Evolutionary conservation across 2,888 invertebrate genomes (phyloP), one percentile per base, ranked within the genome.

Genomic region (Hydraecia micacea): DNA sequence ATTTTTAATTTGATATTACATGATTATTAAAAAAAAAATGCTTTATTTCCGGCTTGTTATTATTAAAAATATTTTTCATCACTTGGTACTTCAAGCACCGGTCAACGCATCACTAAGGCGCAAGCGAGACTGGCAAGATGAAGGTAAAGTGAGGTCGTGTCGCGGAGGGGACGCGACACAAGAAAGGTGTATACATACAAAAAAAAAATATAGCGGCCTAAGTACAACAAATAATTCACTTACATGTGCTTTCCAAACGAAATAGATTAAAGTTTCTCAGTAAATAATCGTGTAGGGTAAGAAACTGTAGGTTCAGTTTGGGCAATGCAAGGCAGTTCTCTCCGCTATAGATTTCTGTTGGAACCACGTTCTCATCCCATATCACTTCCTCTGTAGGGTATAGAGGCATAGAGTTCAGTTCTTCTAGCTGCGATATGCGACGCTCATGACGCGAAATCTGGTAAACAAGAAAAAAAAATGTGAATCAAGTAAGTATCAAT

Each of bases 291-390:
- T 99, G 99, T 9, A 99, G 96, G 0, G 99, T 99, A 21, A 99
- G 97, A 94, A 99, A 99, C 95, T 99, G 99, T 11, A 99, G 97
- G 96, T 99, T 99, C 7, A 99, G 96, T 94, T 99, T 99, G 0
- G 99, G 99, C 84, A 99, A 96, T 0, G 99, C 99, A 55, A 99
- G 97, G 89, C 99, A 99, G 36, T 98, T 99, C 94, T 99, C 99
- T 0, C 99, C 99, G 65, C 99, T 98, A 96, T 98, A 99, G 93
- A 99, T 99, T 91, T 99, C 99, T 0, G 99, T 98, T 0, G 99
- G 99, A 0, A 99, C 99, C 66, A 99, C 98, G 93, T 99, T 99
- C 94, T 99, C 99, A 95, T 99, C 99, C 99, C 99, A 99, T 89
- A 99, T 99, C 5, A 99, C 98, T 80, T 98, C 98, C 94, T 99